Conservation (phyloP, 2,797 vertebrate genomes). For the Sciaenops ocellatus region DNA sequence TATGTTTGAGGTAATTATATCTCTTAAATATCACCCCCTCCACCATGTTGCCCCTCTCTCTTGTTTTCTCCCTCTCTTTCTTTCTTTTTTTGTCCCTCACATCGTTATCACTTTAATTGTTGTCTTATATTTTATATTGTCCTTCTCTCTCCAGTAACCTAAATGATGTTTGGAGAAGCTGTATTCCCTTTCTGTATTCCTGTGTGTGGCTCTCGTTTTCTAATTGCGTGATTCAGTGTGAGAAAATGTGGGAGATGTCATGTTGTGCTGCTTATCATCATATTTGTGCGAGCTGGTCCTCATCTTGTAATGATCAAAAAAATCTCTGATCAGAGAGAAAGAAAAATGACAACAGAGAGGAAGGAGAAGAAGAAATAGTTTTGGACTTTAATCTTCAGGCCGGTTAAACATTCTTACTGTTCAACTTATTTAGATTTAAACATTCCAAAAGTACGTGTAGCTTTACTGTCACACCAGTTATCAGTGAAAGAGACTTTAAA, state of each 20-base stretch:
- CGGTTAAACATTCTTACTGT: constrained; percentile 1
- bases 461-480: not conserved
- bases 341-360: not conserved
- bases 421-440: not conserved
- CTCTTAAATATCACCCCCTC: constrained; percentile 16
- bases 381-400: constrained; percentile 21
- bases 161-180: constrained; percentile 1
- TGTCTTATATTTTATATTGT: constrained; percentile 17
- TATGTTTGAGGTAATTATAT: constrained; percentile 27
- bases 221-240: constrained; percentile 18
- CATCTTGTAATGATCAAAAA: constrained; percentile 41
- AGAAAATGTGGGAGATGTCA: constrained; percentile 29
- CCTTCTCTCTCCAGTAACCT: constrained; percentile 12
- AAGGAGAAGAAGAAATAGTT: constrained; percentile 8
- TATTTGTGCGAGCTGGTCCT: constrained; percentile 43
- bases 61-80: not conserved
- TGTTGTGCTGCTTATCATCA: constrained; percentile 36
- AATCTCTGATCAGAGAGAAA: constrained; percentile 40
- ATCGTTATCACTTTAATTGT: constrained; percentile 19
- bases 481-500: constrained; percentile 10
- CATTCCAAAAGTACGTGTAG: not conserved
- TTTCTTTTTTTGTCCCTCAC: not conserved
- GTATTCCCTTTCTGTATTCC: constrained; percentile 14
- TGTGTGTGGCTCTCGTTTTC: constrained; percentile 17
- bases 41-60: not conserved